phyloP scores from a whole-genome alignment of 2,888 invertebrate genomes.

The Xanthorhoe designata region DNA sequence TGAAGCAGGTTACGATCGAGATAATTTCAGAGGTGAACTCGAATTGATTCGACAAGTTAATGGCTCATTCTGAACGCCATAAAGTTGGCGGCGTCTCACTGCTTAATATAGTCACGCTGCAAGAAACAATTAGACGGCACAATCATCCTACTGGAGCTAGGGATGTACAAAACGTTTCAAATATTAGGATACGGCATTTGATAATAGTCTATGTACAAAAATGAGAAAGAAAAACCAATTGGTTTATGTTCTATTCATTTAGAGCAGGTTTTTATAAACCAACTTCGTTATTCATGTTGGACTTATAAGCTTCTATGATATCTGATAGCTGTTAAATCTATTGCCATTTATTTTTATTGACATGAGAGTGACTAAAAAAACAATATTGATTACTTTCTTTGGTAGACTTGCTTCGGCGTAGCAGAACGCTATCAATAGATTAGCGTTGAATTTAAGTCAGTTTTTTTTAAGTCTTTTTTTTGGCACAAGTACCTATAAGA shows the following conservation, averaged over 20 bases:
- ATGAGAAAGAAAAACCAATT: too few relatives aligned
- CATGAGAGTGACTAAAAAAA: neutral
- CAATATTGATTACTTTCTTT: too few relatives aligned
- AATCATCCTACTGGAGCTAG: slow-evolving; percentile 68
- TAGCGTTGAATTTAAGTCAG: too few relatives aligned
- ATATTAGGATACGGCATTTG: slow-evolving; percentile 57
- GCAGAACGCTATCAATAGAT: neutral
- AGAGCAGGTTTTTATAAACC: too few relatives aligned
- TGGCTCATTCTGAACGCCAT: slow-evolving; percentile 82
- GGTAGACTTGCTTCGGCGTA: neutral
- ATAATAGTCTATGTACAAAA: neutral
- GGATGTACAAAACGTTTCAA: slow-evolving; percentile 44
- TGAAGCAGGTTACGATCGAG: slow-evolving; percentile 48
- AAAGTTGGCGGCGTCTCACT: slow-evolving; percentile 79
- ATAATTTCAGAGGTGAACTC: slow-evolving; percentile 67
- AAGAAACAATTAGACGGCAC: slow-evolving; percentile 84
- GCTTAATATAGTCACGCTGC: slow-evolving; percentile 83
- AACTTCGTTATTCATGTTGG: too few relatives aligned
- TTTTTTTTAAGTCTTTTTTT: too few relatives aligned
- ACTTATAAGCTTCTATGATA: too few relatives aligned
- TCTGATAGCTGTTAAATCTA: too few relatives aligned
- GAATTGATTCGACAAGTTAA: slow-evolving; percentile 83
- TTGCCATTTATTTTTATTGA: too few relatives aligned
- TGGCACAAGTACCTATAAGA: too few relatives aligned
- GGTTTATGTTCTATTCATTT: too few relatives aligned